Conservation (phyloP, 2,113 vertebrate genomes). For the Petrocephalus microphthalmus region DNA sequence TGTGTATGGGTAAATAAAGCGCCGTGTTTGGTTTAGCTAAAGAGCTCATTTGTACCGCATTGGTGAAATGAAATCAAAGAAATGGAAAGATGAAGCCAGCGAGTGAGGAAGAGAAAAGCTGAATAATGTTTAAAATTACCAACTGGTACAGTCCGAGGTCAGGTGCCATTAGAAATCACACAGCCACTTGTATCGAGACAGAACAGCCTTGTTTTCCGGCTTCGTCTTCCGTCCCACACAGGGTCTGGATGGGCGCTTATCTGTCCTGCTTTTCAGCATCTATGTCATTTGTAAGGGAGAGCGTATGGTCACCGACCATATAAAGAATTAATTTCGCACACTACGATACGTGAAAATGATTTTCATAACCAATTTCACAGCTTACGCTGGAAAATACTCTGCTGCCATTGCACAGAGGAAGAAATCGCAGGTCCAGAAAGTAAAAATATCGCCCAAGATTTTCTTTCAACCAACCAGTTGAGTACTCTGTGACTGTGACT, state of each 20-base stretch:
- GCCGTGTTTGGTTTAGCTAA: background rate
- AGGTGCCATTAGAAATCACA: background rate
- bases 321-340: background rate
- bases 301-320: background rate
- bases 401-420: background rate
- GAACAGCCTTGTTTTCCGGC: background rate
- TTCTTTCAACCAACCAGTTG: background rate
- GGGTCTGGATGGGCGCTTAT: background rate
- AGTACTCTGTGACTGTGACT: background rate
- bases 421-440: background rate
- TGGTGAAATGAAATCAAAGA: background rate
- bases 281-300: background rate
- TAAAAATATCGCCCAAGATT: background rate
- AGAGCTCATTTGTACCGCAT: background rate
- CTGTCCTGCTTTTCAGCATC: background rate
- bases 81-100: background rate
- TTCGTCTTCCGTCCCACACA: background rate
- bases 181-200: background rate
- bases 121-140: background rate
- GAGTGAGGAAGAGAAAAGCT: background rate
- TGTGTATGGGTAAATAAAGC: background rate
- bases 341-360: background rate
- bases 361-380: background rate
- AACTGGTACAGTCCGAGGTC: background rate
- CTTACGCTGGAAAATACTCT: background rate